Base-by-base conservation (phyloP, 2,888 invertebrate species). In the Drosophila hamatofila region DNA sequence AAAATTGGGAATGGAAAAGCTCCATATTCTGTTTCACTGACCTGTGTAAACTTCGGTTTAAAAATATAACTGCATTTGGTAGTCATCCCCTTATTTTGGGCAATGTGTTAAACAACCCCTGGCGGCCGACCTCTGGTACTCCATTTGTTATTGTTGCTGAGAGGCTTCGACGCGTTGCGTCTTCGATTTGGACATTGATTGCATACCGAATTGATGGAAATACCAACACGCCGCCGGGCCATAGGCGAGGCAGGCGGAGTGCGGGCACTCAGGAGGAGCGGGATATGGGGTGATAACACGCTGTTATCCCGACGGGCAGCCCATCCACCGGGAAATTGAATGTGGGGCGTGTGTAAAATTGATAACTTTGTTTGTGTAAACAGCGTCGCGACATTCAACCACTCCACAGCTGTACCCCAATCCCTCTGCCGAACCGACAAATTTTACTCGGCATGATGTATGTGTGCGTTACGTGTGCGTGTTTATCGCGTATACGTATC, bases 141-240 rank as follows among this genome's bases (percentile, higher is more conserved):
- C 55, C 48, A 57, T 49, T 76, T 79, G 68, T 57, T 80, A 66
- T 75, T 75, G 72, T 77, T 72, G 73, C 76, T 72, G 74, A 72
- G 79, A 71, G 81, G 80, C 73, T 88, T 77, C 78, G 61, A 41
- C 76, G 82, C 81, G 82, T 57, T 55, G 77, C 73, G 73, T 75
- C 83, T 83, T 80, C 83, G 84, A 83, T 89, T 91, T 88, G 84
- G 83, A 90, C 88, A 90, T 82, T 91, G 91, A 90, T 91, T 91
- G 91, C 91, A 89, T 91, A 90, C 83, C 74, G 87, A 90, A 89
- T 90, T 89, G 87, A 88, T 87, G 86, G 72, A 79, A 85, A 77
- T 75, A 57, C 81, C 72, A 72, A 66, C 73, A 76, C 41, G 48
- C 63, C 25, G 37, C 25, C 25, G 12, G n/a, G 14, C n/a, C 54